Conservation (phyloP, 1,140 invertebrate species). For the Platorchestia sp. region DNA sequence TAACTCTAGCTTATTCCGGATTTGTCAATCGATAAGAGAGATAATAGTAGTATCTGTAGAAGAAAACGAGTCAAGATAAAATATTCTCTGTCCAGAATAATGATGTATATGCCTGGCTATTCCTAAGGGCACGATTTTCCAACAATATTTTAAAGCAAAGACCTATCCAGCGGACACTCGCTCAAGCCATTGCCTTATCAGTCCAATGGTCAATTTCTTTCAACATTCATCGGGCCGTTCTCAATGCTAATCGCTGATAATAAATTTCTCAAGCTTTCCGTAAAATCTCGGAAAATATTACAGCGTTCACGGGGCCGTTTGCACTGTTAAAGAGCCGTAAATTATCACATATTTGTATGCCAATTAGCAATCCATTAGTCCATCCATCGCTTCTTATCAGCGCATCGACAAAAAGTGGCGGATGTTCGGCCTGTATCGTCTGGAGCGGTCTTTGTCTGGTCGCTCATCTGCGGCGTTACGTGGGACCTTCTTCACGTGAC, state of each 20-base stretch:
- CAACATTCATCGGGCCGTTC: conserved; percentile 34
- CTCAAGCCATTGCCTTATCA: conserved; percentile 23
- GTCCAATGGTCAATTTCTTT: conserved; percentile 53
- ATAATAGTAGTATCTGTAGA: conserved; percentile 22
- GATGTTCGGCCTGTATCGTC: background rate
- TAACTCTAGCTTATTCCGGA: conserved; percentile 26
- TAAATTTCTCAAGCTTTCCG: conserved; percentile 42
- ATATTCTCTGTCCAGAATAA: conserved; percentile 7
- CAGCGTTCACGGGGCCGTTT: conserved; percentile 32
- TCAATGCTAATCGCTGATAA: conserved; percentile 49
- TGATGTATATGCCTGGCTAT: background rate
- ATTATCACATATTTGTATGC: conserved; percentile 55
- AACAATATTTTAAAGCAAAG: conserved; percentile 26
- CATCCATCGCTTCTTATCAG: conserved; percentile 55
- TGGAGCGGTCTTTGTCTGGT: conserved; percentile 1
- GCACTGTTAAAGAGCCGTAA: conserved; percentile 53
- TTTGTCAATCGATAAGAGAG: conserved; percentile 21
- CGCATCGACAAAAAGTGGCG: conserved; percentile 52
- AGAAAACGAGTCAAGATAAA: conserved; percentile 34
- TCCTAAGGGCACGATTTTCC: background rate
- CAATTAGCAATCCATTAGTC: conserved; percentile 55
- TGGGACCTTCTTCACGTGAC: conserved; percentile 38
- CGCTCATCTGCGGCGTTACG: background rate
- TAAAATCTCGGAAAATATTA: conserved; percentile 44
- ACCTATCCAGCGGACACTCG: conserved; percentile 20